Conservation (phyloP, 1,140 invertebrate genomes). For the Bradynema listronoti region DNA sequence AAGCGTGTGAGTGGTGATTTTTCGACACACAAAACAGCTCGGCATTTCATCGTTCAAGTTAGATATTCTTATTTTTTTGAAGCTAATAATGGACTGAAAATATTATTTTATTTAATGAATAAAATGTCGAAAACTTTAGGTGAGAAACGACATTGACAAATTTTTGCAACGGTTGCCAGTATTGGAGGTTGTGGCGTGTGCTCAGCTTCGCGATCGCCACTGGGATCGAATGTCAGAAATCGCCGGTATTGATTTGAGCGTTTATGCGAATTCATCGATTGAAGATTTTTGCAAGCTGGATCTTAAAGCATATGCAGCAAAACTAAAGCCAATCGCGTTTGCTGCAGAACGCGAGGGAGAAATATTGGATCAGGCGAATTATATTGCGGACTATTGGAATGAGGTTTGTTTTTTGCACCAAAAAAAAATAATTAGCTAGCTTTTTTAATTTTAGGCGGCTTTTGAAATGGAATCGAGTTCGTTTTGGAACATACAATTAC, state of each 20-base stretch:
- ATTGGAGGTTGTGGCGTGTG: conserved; percentile 23
- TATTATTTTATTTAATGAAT: not conserved
- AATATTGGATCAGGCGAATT: conserved; percentile 38
- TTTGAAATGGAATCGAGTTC: conserved; percentile 22
- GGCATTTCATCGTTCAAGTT: conserved; percentile 24
- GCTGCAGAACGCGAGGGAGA: conserved; percentile 29
- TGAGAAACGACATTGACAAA: conserved; percentile 26
- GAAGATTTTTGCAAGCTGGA: conserved; percentile 25
- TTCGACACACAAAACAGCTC: conserved; percentile 32
- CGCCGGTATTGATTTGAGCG: conserved; percentile 24
- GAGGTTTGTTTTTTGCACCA: too few species aligned
- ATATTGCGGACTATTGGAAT: conserved; percentile 30
- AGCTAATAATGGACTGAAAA: not conserved
- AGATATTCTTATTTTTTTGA: not conserved
- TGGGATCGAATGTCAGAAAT: conserved; percentile 41
- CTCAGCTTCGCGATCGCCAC: conserved; percentile 27
- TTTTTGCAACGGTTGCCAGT: conserved; percentile 32
- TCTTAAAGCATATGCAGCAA: conserved; percentile 26
- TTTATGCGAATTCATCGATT: conserved; percentile 36
- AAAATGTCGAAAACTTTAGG: conserved; percentile 1
- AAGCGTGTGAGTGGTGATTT: conserved; percentile 10
- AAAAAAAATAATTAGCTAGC: too few species aligned
- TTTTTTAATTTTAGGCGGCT: too few species aligned
- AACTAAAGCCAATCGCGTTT: conserved; percentile 37
- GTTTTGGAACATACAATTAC: conserved; percentile 28